Evolutionary conservation across 2,113 vertebrate genomes (phyloP).

Genomic region (Lepus europaeus): DNA sequence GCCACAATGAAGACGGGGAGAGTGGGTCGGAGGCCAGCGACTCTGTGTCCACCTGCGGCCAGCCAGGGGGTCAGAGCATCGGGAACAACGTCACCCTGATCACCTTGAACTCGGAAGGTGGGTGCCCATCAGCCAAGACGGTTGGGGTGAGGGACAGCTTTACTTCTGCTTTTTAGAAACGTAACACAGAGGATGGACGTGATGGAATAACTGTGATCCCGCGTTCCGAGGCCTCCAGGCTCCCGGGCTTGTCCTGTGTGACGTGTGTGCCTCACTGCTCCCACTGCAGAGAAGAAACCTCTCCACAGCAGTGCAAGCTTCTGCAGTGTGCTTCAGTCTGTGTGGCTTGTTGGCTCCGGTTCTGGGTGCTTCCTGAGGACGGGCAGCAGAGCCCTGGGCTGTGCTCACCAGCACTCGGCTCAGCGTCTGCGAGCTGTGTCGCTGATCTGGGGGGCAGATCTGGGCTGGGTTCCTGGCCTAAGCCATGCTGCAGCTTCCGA

Average conservation of each 20-base stretch:
- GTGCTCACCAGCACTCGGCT: fast-evolving
- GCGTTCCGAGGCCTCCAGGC: background rate
- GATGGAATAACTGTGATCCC: background rate
- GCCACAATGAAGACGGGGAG: conserved; percentile 96
- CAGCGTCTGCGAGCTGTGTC: fast-evolving
- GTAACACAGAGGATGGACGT: background rate
- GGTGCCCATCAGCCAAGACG: background rate
- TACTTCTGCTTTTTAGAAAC: background rate
- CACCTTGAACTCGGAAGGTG: conserved; percentile 98
- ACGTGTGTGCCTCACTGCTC: fast-evolving
- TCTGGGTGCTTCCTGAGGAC: background rate
- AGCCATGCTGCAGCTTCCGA: fast-evolving
- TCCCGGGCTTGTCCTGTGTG: background rate
- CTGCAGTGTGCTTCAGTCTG: background rate
- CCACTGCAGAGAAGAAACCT: background rate
- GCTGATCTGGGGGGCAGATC: background rate
- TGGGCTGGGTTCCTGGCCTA: fast-evolving
- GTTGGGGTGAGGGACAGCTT: background rate
- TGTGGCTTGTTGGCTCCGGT: background rate
- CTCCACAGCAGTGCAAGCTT: background rate
- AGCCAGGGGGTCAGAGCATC: conserved; percentile 89
- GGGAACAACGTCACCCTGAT: conserved; percentile 97
- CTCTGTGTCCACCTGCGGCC: conserved; percentile 94
- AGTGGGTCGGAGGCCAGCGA: conserved; percentile 98
- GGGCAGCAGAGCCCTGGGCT: too few relatives aligned